phyloP scores from a whole-genome alignment of 2,888 invertebrate species.

The Conus canariensis region DNA sequence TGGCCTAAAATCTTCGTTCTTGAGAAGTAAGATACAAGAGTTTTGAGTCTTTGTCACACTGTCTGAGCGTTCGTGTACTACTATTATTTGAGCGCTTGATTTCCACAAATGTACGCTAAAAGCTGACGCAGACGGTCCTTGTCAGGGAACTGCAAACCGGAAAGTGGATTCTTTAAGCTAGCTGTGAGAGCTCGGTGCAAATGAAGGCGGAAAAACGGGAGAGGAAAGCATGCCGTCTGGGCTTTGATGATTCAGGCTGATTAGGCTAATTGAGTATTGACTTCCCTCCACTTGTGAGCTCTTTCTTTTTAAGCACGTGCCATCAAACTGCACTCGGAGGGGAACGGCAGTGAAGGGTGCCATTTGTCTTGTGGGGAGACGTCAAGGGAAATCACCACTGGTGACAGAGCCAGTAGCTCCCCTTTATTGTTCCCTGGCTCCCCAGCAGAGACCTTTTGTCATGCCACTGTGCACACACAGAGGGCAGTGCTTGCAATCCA shows the following conservation, averaged over 20 bases:
- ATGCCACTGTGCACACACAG: background rate
- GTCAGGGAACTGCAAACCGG: background rate
- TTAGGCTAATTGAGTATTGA: slow-evolving; percentile 43
- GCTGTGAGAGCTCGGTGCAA: background rate
- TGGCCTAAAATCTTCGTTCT: no score
- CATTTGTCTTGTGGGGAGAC: slow-evolving; percentile 7
- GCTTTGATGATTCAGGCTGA: slow-evolving; percentile 38
- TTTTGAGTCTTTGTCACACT: no score
- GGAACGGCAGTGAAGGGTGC: background rate
- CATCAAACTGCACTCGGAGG: slow-evolving; percentile 13
- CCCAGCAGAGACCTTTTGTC: background rate
- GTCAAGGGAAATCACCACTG: background rate
- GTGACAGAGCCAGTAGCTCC: background rate
- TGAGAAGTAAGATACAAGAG: no score
- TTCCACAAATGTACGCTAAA: no score
- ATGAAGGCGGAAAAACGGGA: background rate
- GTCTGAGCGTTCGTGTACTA: no score
- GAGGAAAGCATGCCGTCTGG: background rate
- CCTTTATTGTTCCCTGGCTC: background rate
- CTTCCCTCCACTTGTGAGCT: slow-evolving; percentile 32
- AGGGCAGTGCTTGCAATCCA: background rate
- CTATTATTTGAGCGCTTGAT: no score
- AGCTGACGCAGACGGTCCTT: background rate
- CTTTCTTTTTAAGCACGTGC: slow-evolving; percentile 10
- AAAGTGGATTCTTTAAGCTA: background rate